Evolutionary conservation across 2,888 invertebrate species (phyloP).

Genomic region (Phyllotreta striolata): DNA sequence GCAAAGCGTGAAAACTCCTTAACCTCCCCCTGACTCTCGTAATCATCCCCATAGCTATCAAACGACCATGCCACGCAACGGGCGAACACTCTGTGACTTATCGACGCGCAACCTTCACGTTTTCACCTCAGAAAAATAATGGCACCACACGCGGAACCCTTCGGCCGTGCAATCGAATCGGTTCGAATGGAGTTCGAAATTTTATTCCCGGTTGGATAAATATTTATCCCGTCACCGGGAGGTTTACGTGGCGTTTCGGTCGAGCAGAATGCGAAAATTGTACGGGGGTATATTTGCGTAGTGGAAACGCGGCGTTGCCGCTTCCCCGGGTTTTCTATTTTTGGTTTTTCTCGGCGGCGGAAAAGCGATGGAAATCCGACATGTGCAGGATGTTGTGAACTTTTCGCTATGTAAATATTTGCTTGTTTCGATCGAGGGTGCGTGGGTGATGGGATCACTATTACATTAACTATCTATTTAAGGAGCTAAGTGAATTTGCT

Average conservation of each 20-base stretch:
- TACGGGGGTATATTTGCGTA: constrained; percentile 33
- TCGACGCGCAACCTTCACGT: constrained; percentile 41
- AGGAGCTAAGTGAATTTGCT: no score
- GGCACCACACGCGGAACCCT: no score
- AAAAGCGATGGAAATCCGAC: no score
- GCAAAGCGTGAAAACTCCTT: constrained; percentile 67
- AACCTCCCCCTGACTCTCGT: constrained; percentile 72
- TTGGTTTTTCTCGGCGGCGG: not conserved
- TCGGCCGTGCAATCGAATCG: no score
- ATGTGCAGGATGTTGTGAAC: no score
- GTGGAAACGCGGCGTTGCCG: constrained; percentile 15
- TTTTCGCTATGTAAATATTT: no score
- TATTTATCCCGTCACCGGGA: constrained; percentile 26
- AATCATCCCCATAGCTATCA: constrained; percentile 71
- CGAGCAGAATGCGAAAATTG: constrained; percentile 15
- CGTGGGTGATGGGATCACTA: no score
- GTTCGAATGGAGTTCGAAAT: constrained; percentile 3
- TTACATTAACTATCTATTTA: no score
- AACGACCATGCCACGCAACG: constrained; percentile 31
- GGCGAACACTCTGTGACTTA: constrained; percentile 25
- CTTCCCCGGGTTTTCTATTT: not conserved
- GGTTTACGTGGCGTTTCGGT: constrained; percentile 24
- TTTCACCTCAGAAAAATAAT: constrained; percentile 23
- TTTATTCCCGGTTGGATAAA: constrained; percentile 39
- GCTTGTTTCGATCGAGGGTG: no score